Percentiles rank a stretch among this genome's conserved stretches.
phyloP scores from a whole-genome alignment of 2,113 vertebrate genomes.

The Nesospiza acunhae region DNA sequence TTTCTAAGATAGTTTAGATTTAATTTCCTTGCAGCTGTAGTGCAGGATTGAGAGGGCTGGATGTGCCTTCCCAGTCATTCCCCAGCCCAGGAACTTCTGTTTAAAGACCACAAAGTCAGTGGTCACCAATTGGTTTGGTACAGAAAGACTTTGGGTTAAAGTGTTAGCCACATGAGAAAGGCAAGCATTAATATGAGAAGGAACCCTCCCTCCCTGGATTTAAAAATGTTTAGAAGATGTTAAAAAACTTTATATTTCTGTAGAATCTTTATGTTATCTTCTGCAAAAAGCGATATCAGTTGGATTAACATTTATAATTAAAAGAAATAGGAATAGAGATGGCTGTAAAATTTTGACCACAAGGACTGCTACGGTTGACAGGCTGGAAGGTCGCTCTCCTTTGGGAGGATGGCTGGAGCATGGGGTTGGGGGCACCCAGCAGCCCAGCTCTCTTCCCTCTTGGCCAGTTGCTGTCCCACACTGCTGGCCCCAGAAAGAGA shows the following conservation, averaged over 20 bases:
- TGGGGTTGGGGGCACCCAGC: background rate
- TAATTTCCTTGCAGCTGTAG: background rate
- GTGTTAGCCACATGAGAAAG: background rate
- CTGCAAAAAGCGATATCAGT: background rate
- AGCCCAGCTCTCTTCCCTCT: background rate
- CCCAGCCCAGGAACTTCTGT: background rate
- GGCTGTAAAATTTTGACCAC: background rate
- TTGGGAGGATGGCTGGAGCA: background rate
- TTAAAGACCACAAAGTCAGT: background rate
- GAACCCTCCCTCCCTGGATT: fast-evolving
- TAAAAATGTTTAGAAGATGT: background rate
- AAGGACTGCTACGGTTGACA: background rate
- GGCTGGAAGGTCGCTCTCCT: background rate
- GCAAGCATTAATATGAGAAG: background rate
- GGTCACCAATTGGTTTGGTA: background rate
- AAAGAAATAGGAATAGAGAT: background rate
- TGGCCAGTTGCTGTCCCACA: background rate
- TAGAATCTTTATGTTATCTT: background rate
- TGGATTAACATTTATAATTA: background rate
- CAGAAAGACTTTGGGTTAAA: background rate
- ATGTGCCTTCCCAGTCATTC: background rate
- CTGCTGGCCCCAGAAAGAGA: background rate
- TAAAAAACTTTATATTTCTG: background rate
- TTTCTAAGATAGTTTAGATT: background rate
- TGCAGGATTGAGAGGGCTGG: background rate